phyloP scores from a whole-genome alignment of 2,888 invertebrate species.

The Eulithis testata region DNA sequence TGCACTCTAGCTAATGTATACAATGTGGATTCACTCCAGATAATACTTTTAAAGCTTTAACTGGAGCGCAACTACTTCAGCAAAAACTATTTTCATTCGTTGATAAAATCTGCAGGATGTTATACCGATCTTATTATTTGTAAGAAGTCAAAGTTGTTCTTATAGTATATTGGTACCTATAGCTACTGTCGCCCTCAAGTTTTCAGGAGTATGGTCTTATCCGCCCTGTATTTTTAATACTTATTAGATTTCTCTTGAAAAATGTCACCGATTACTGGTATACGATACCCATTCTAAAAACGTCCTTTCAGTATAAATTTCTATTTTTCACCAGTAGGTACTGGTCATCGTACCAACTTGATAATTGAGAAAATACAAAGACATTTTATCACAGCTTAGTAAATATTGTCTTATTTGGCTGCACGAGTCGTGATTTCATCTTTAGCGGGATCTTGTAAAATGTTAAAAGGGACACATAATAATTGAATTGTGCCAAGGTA shows the following conservation, averaged over 20 bases:
- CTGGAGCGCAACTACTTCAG: not conserved
- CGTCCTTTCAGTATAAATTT: slow-evolving; percentile 7
- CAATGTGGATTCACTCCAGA: slow-evolving; percentile 12
- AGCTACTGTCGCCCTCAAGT: too few relatives aligned
- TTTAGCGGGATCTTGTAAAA: slow-evolving; percentile 44
- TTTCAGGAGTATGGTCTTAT: too few relatives aligned
- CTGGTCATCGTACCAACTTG: slow-evolving; percentile 20
- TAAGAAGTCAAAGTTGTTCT: too few relatives aligned
- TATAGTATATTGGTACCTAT: too few relatives aligned
- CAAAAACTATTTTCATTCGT: slow-evolving; percentile 8
- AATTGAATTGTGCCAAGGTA: slow-evolving; percentile 33
- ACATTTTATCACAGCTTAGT: slow-evolving; percentile 22
- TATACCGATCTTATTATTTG: too few relatives aligned
- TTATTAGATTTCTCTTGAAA: too few relatives aligned
- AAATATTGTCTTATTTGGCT: slow-evolving; percentile 38
- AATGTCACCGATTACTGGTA: too few relatives aligned
- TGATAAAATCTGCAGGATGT: not conserved
- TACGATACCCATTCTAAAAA: slow-evolving; percentile 6
- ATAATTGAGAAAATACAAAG: slow-evolving; percentile 39
- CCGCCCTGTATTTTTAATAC: too few relatives aligned
- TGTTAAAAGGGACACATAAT: slow-evolving; percentile 20
- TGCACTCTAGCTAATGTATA: slow-evolving; percentile 16
- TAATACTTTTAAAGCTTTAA: slow-evolving; percentile 7
- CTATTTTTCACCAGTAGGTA: not conserved
- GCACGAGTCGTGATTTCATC: slow-evolving; percentile 44